Percentiles rank a stretch among this genome's conserved stretches.
Conservation (phyloP, 2,888 invertebrate species). For the Drosophila buzzatii region DNA sequence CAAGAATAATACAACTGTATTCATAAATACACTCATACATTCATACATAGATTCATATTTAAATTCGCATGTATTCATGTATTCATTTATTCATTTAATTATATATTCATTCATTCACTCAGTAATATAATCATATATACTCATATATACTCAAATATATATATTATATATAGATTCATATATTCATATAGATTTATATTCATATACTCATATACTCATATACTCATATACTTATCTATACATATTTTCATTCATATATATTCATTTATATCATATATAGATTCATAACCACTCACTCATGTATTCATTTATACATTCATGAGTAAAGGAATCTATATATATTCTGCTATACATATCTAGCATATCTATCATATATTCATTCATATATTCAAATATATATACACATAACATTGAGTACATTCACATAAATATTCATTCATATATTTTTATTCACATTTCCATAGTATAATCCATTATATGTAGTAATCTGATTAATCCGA, state of each 20-base stretch:
- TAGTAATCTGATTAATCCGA: neutral
- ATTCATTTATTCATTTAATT: neutral
- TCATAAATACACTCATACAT: neutral
- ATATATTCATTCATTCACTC: neutral
- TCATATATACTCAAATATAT: neutral
- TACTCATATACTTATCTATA: neutral
- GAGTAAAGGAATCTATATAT: too few species aligned
- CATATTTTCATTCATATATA: neutral
- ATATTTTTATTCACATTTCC: neutral
- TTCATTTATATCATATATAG: neutral
- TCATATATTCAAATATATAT: neutral
- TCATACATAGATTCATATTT: neutral
- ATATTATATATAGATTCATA: neutral
- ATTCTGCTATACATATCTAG: neutral
- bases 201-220: neutral
- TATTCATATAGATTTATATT: neutral
- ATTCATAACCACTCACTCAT: neutral
- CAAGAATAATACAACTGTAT: too few species aligned
- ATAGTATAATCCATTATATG: neutral
- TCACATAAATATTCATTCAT: neutral
- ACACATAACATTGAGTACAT: neutral
- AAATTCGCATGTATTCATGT: neutral
- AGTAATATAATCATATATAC: neutral
- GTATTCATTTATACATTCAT: neutral
- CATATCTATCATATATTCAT: too few species aligned